These are phyloP conservation scores for Nemapogon koenigi DNA, from an alignment of 2,888 invertebrate species.

Conservation along the genomic window DNA sequence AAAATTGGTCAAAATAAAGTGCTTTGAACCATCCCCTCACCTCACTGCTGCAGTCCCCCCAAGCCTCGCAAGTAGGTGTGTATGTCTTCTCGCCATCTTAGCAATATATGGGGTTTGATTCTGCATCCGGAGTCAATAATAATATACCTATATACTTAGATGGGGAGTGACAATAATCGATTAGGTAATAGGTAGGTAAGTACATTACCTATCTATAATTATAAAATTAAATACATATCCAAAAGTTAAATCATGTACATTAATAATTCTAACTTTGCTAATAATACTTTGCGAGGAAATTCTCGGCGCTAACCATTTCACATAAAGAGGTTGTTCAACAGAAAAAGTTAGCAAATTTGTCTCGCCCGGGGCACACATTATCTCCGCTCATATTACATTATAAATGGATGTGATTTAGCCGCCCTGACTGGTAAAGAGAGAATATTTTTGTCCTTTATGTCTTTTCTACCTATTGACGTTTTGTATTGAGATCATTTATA, in stretches of 20 bases:
- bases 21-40: too few relatives aligned
- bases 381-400: constrained; percentile 37
- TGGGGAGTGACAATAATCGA: too few relatives aligned
- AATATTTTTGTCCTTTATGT: constrained; percentile 5
- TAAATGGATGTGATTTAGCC: constrained; percentile 34
- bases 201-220: too few relatives aligned
- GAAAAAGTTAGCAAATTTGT: constrained; percentile 42
- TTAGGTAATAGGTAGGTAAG: too few relatives aligned
- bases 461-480: neutral
- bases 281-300: constrained; percentile 32
- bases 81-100: too few relatives aligned
- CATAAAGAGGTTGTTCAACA: constrained; percentile 39
- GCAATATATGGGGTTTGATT: too few relatives aligned
- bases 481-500: too few relatives aligned
- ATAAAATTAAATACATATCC: constrained; percentile 9
- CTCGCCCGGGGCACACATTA: constrained; percentile 38
- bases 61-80: too few relatives aligned
- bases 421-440: constrained; percentile 20
- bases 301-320: constrained; percentile 31
- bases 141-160: too few relatives aligned
- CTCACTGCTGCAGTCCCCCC: too few relatives aligned
- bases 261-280: constrained; percentile 30
- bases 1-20: too few relatives aligned
- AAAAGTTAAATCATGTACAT: constrained; percentile 20
- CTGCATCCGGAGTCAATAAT: too few relatives aligned